Conservation (phyloP, 2,888 invertebrate species). For the Apamea sordens region DNA sequence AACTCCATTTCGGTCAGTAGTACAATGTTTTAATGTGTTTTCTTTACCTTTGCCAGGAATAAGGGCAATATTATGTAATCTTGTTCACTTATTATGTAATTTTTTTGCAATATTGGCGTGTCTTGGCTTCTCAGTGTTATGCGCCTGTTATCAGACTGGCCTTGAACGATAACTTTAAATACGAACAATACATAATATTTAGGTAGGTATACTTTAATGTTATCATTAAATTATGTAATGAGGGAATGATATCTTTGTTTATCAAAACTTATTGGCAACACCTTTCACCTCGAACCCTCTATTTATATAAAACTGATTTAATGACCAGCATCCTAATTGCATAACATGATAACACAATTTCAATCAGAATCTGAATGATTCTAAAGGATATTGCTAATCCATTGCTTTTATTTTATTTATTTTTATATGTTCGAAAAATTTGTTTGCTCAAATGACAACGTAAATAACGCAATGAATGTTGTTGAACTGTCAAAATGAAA, state of each 20-base stretch:
- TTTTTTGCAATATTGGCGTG: background rate
- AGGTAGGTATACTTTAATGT: background rate
- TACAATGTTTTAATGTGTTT: constrained; percentile 20
- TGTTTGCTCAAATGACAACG: background rate
- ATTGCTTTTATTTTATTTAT: too few relatives aligned
- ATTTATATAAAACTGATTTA: constrained; percentile 1
- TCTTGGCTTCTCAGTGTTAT: constrained; percentile 9
- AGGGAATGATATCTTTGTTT: constrained; percentile 12
- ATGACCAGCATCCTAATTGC: background rate
- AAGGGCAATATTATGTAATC: constrained; percentile 14
- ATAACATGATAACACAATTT: too few relatives aligned
- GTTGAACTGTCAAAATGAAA: background rate
- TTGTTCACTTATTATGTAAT: background rate
- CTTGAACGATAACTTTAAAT: constrained; percentile 46
- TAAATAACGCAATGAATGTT: background rate
- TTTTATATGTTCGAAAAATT: background rate
- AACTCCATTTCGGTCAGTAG: constrained; percentile 49
- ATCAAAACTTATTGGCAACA: constrained; percentile 7
- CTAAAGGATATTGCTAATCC: background rate
- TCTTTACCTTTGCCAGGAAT: constrained; percentile 6
- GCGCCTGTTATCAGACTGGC: constrained; percentile 24
- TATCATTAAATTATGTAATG: constrained; percentile 23
- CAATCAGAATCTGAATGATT: background rate
- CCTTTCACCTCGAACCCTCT: constrained; percentile 17
- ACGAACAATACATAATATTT: constrained; percentile 34